Evolutionary conservation across 2,113 vertebrate genomes (phyloP), one percentile per base, ranked within the genome.

Genomic region (Tenrec ecaudatus): DNA sequence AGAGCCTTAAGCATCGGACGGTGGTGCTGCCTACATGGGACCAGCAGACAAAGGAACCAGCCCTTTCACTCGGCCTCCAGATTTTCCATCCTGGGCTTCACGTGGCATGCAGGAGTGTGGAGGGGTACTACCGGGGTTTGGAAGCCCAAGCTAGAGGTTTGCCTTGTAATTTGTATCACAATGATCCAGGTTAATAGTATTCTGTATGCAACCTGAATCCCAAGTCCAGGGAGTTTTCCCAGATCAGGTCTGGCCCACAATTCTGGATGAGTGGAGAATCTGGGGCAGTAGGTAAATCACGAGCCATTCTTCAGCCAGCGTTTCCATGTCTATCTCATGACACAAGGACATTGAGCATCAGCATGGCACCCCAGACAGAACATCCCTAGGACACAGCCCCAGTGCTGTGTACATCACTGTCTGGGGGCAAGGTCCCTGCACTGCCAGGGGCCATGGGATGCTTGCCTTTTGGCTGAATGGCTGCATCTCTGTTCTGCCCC

Each of bases 401-500:
- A 27, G 62, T 10, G 53, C 29, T 33, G 83, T 14, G 22, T 36
- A 40, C 75, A 68, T 62, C 43, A 36, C 33, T 43, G n/a, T 89
- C 36, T 7, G 17, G 33, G 22, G 33, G 10, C 4, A 40, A 29
- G 66, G 27, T 23, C 53, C 23, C n/a, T 43, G 25, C 4, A 19
- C 53, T 31, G 27, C 80, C 31, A 0, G 1, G 12, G 7, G 33
- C 36, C 43, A 14, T 4, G 36, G 71, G 14, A 16, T 10, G 40
- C 31, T 82, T 73, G 11, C 57, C 20, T 19, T 90, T 27, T 68
- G 83, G 75, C 8, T 77, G 86, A 76, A 93, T 1, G 53, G 17
- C 6, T 5, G 0, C 29, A 3, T 87, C 20, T 85, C 33, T 86
- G 92, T 64, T 97, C 96, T 76, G 93, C 64, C 97, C 66, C 96